Base-by-base conservation (phyloP, 2,888 invertebrate species). In the Caenorhabditis zanzibari region DNA sequence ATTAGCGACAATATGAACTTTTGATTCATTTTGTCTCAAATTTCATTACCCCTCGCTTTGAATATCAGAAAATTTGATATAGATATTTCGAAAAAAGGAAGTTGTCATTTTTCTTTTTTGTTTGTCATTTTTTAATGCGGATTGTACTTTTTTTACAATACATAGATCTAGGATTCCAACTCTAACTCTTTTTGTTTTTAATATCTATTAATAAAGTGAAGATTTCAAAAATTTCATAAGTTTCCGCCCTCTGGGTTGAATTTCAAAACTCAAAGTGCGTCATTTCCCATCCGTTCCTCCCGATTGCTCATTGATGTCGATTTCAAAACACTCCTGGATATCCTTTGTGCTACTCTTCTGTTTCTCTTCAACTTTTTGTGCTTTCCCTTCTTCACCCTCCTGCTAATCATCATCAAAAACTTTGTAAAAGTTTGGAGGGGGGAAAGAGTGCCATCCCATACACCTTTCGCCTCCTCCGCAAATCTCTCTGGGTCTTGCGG, bases 391-490 rank as follows among this genome's bases (percentile, higher is more conserved):
- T 72, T 49, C 61, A n/a, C 63, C 35, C 54, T 38, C 47, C 38
- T 19, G 59, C 59, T 64, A 52, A 32, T 73, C 73, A 79, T 72
- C 72, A 47, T 47, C 19, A 66, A 75, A 74, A 81, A 74, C 66
- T 80, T 81, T 74, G 73, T 68, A 74, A 81, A 81, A 81, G 73
- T 80, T 80, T 56, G 59, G 19, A 38, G 58, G 61, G 41, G 41
- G 26, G 19, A 63, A 22, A 14, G 28, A 52, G 68, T 52, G 59
- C 76, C 76, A 73, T 59, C 41, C 68, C 73, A 47, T 69, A 68
- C 68, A 68, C 81, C 74, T 81, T 75, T 75, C 69, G 68, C 74
- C 81, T 75, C 81, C 81, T 74, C 81, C 74, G 74, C 74, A 80
- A 38, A 80, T 73, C 24, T 69, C 76, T 76, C 76, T 76, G 66